Evolutionary conservation across 2,888 invertebrate species (phyloP).

Genomic region (Drosophila anceps): DNA sequence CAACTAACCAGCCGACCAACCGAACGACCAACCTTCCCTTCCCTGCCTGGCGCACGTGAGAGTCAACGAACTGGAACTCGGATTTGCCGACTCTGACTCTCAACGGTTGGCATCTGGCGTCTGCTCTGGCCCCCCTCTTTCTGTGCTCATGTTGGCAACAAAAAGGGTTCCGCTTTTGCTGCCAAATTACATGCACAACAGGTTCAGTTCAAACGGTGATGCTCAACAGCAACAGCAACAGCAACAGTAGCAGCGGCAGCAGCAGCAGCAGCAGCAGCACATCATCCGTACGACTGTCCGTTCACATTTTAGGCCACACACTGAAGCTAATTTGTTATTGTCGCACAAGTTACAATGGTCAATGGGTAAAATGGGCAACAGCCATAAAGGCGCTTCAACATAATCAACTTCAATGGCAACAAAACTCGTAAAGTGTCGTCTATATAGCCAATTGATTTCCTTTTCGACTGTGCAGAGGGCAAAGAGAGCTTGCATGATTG

Average conservation of each 20-base stretch:
- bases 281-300: neutral
- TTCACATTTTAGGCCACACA: conserved; percentile 44
- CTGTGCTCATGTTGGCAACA: conserved; percentile 23
- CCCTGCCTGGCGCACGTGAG: conserved; percentile 68
- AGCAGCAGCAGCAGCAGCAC: conserved; percentile 17
- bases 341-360: conserved; percentile 72
- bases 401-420: conserved; percentile 60
- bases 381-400: conserved; percentile 57
- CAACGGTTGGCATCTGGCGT: conserved; percentile 35
- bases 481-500: conserved; percentile 22
- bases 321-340: conserved; percentile 78
- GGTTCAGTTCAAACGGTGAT: conserved; percentile 71
- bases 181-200: conserved; percentile 76
- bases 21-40: conserved; percentile 27
- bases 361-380: conserved; percentile 39
- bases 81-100: conserved; percentile 60
- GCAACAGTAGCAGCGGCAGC: conserved; percentile 8
- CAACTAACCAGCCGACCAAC: conserved; percentile 15
- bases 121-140: conserved; percentile 3
- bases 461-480: conserved; percentile 5
- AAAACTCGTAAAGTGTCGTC: conserved; percentile 66
- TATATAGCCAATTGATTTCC: conserved; percentile 63
- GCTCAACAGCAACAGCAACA: conserved; percentile 25
- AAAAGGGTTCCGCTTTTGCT: conserved; percentile 70
- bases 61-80: conserved; percentile 77